Evolutionary conservation across 2,888 invertebrate genomes (phyloP), one percentile per base, ranked within the genome.

Genomic region (Drosophila austrosaltans): DNA sequence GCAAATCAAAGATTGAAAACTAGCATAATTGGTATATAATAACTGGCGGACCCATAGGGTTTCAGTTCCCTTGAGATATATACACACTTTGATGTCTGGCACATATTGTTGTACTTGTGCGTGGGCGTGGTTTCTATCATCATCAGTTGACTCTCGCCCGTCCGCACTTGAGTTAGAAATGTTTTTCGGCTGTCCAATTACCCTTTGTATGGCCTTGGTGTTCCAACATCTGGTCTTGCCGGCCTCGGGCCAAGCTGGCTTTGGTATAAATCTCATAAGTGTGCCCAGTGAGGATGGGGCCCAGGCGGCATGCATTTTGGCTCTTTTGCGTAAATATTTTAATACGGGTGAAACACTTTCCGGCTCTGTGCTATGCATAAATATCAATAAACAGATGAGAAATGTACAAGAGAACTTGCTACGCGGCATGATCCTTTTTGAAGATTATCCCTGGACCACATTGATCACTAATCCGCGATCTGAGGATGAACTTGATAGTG

Each of bases 311-410:
- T 91, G 91, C 63, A 79, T 78, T 0, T 62, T 81, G 25, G 82
- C 84, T 0, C 63, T 92, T 7, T 69, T 91, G 0, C 75, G 72
- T 0, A 91, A 91, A 66, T 91, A 92, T 69, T 92, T 91, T 32
- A 53, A 79, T 28, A 90, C 87, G 1, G 87, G 87, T 0, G 88
- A 90, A 62, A 53, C 75, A 0, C 79, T 91, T 0, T 89, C 90
- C 0, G 92, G 91, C 1, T 77, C 89, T 0, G 80, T 92, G 7
- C 68, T 92, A 0, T 82, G 88, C 10, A 64, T 91, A 12, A 89
- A 82, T 30, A 61, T 87, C 7, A 74, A 72, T 25, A 57, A 72
- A 10, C 72, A 72, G 20, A n/a, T 58, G 1, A 59, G 56, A 0
- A 53, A 76, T n/a, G 39, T 90, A 1, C 84, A 91, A 48, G 76